phyloP scores from a whole-genome alignment of 2,113 vertebrate genomes.

The Zosterops japonicus region DNA sequence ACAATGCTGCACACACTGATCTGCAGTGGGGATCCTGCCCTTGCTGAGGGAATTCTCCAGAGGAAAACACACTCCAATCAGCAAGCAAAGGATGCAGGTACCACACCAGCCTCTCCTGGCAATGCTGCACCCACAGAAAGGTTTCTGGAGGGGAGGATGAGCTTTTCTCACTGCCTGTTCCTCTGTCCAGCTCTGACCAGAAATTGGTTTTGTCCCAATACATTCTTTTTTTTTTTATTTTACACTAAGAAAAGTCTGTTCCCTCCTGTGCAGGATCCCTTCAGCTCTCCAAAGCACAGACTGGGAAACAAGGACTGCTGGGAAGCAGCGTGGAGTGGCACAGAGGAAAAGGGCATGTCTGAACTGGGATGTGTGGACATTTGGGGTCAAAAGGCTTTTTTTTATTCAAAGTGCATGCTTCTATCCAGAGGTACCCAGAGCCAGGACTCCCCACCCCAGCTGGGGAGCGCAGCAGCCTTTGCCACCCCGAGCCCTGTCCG shows the following conservation, averaged over 20 bases:
- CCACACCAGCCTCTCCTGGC: not conserved
- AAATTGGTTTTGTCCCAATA: not conserved
- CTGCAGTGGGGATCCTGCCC: not conserved
- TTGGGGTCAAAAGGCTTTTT: slow-evolving; percentile 50
- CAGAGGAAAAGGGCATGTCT: slow-evolving; percentile 18
- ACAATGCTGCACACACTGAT: not conserved
- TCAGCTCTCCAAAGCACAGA: slow-evolving; percentile 14
- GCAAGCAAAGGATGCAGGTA: not conserved
- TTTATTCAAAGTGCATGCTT: slow-evolving; percentile 70
- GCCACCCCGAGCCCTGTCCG: slow-evolving; percentile 33
- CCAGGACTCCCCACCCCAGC: slow-evolving; percentile 39
- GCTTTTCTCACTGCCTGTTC: not conserved
- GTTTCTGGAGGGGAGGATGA: slow-evolving; percentile 1
- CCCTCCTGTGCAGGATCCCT: slow-evolving; percentile 8
- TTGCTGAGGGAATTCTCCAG: not conserved
- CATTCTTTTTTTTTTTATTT: not conserved
- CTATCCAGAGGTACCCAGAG: slow-evolving; percentile 21
- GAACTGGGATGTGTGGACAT: not conserved
- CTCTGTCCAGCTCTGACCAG: not conserved
- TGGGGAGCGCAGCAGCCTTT: slow-evolving; percentile 9
- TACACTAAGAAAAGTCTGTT: not conserved
- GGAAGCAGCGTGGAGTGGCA: not conserved
- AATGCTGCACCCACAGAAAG: not conserved
- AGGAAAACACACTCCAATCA: not conserved
- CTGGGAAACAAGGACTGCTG: not conserved